Percentiles rank a stretch among this genome's conserved stretches.
Evolutionary conservation across 1,140 invertebrate genomes (phyloP).

Genomic region (Pseudomyrmex concolor): DNA sequence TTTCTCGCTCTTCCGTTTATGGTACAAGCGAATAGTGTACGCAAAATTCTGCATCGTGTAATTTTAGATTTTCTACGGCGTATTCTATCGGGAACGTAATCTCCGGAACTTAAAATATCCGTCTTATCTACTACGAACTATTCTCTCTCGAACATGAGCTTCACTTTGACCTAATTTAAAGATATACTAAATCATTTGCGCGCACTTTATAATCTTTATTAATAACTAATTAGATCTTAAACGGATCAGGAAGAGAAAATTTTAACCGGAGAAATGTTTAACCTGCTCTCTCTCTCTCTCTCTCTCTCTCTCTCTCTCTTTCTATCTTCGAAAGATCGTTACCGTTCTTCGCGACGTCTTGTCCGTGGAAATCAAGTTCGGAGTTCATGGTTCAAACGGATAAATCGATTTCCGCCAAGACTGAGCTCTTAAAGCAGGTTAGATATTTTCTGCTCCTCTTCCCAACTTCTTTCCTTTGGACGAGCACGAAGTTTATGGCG

Average conservation of each 20-base stretch:
- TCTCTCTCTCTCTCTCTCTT: not conserved
- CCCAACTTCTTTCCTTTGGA: slow-evolving; percentile 22
- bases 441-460: slow-evolving; percentile 28
- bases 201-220: not conserved
- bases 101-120: not conserved
- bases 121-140: not conserved
- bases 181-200: not conserved
- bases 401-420: slow-evolving; percentile 50
- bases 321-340: slow-evolving; percentile 17
- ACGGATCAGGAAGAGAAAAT: not conserved
- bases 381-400: slow-evolving; percentile 48
- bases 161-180: slow-evolving; percentile 1
- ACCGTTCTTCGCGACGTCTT: not conserved
- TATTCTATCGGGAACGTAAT: not conserved
- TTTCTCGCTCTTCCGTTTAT: not conserved
- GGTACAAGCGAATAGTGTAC: not conserved
- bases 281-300: not conserved
- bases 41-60: slow-evolving; percentile 9
- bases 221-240: slow-evolving; percentile 16
- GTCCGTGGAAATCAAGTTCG: slow-evolving; percentile 35
- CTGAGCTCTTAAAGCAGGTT: slow-evolving; percentile 47
- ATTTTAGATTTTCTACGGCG: not conserved
- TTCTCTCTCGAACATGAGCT: not conserved
- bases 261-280: slow-evolving; percentile 23
- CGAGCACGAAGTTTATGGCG: slow-evolving; percentile 38